Evolutionary conservation across 2,797 vertebrate genomes (phyloP).

Genomic region (Malacoctenus gilli): DNA sequence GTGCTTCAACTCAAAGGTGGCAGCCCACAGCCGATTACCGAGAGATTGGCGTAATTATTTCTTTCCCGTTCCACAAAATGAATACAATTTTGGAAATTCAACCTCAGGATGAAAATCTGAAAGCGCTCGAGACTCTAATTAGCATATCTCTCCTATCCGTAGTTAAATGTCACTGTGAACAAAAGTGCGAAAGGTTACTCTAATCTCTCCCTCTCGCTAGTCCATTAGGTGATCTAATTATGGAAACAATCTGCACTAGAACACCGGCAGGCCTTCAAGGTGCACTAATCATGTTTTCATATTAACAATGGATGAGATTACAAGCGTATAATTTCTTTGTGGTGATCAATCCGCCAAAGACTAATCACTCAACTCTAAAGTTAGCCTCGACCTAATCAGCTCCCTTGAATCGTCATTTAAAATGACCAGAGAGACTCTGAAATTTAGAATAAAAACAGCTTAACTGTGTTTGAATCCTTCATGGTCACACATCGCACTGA

Average conservation of each 20-base stretch:
- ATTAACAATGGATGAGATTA: no score
- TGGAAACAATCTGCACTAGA: neutral
- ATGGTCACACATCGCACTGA: no score
- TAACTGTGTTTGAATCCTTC: no score
- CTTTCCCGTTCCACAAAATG: conserved; percentile 17
- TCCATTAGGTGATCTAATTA: neutral
- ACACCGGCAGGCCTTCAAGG: no score
- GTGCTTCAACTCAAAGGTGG: conserved; percentile 15
- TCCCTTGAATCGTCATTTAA: no score
- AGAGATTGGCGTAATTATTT: conserved; percentile 18
- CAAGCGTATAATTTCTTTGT: no score
- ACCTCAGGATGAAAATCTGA: conserved; percentile 17
- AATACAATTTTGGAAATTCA: conserved; percentile 8
- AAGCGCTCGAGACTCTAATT: neutral
- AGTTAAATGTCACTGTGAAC: conserved; percentile 16
- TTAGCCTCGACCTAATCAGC: no score
- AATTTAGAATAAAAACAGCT: no score
- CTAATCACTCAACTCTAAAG: no score
- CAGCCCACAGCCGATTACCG: conserved; percentile 23
- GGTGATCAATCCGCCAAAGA: no score
- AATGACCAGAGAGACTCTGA: no score
- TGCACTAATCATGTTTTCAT: no score
- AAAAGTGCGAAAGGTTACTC: conserved; percentile 19
- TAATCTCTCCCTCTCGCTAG: conserved; percentile 1
- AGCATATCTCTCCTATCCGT: neutral